Evolutionary conservation across 2,113 vertebrate species (phyloP).

Genomic region (Emydocephalus ijimae): DNA sequence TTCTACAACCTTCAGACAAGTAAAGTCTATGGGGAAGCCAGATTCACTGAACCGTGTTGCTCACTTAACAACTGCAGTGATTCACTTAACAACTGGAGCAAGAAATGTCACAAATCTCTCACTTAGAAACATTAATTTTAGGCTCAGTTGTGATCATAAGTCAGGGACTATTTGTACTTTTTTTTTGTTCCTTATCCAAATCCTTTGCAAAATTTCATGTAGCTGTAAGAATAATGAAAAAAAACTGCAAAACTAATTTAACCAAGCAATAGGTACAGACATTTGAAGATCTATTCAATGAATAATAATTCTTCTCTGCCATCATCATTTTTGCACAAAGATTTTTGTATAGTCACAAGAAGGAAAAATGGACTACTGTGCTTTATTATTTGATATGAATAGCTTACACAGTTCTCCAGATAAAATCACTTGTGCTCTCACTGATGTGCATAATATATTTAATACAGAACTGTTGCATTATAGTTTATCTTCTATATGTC

Average conservation of each 20-base stretch:
- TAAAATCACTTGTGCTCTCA: not conserved
- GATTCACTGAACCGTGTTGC: too few relatives aligned
- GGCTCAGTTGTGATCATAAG: too few relatives aligned
- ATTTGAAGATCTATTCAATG: not conserved
- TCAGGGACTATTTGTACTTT: not conserved
- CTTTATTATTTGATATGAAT: not conserved
- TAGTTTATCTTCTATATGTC: not conserved
- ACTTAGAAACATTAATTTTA: too few relatives aligned
- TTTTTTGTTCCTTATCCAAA: not conserved
- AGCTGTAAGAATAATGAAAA: not conserved
- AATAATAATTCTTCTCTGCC: not conserved
- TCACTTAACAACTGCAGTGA: too few relatives aligned
- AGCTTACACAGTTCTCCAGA: not conserved
- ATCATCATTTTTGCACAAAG: not conserved
- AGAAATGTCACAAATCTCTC: too few relatives aligned
- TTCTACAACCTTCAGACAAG: too few relatives aligned
- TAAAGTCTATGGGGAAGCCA: too few relatives aligned
- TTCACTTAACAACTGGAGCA: too few relatives aligned
- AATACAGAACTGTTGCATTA: not conserved
- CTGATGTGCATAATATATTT: not conserved
- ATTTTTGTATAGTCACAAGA: not conserved
- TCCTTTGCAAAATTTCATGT: not conserved
- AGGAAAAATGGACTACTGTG: not conserved
- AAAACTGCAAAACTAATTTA: not conserved
- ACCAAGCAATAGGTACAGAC: not conserved